Base-by-base conservation (phyloP, 2,888 invertebrate species). In the Cenopis cana region DNA sequence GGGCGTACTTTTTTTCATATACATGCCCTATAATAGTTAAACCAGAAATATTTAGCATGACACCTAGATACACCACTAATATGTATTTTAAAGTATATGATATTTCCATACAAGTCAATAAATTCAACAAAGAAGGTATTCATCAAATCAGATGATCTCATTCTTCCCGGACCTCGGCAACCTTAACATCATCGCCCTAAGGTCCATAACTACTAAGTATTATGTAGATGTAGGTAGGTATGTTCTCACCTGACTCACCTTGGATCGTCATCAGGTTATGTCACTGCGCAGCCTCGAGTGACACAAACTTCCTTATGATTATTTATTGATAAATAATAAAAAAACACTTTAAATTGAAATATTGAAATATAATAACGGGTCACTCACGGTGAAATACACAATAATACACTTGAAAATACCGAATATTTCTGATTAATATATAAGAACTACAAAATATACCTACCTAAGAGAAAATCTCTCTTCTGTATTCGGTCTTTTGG, bases 241-340 rank as follows among this genome's bases (percentile, higher is more conserved):
- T 18, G 9, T 55, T 41, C 24, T 38, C 38, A 65, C 56, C 69
- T 62, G 69, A 69, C 33, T 70, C 65, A 70, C 70, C 70, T 70
- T 70, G 70, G 14, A 64, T 57, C 61, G 54, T 55, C 64, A 64
- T 38, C 62, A 62, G 14, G 65, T 65, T 70, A 65, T 70, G 65
- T 70, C 70, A 70, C 46, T 59, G 56, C 55, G 56, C 69, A 60
- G 36, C 70, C 69, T 69, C 64, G 70, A 46, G 62, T 70, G 70
- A 70, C 70, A 66, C 60, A 70, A 66, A 65, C 70, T 70, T 70
- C 59, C 65, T 65, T 29, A 18, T 60, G 29, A 41, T 36, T 50
- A 33, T 50, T 52, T 50, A 52, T 62, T 36, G 50, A 36, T 62
- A 33, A 52, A 62, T 3, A 24, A 24, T 24, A 24, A 24, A 38